phyloP scores from a whole-genome alignment of 2,797 vertebrate species.

The Micromesistius poutassou region DNA sequence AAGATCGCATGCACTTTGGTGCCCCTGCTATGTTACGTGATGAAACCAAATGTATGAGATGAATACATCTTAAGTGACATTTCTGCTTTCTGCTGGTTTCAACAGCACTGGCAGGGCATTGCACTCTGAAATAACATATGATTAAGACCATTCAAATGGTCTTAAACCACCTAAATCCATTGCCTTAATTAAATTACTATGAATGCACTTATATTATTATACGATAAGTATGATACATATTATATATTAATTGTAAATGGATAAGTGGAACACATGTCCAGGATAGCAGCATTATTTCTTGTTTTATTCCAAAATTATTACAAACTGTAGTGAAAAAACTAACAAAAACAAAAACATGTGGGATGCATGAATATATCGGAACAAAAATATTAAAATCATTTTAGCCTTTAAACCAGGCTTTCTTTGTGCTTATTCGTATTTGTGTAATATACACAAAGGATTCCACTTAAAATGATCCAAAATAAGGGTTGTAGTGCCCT shows the following conservation, averaged over 20 bases:
- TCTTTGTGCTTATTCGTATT: too few species aligned
- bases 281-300: too few species aligned
- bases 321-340: too few species aligned
- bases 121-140: neutral
- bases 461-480: neutral
- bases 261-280: neutral
- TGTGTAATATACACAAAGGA: neutral
- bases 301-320: too few species aligned
- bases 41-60: neutral
- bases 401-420: too few species aligned
- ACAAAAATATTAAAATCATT: too few species aligned
- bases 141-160: neutral
- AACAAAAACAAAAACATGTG: neutral
- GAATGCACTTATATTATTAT: neutral
- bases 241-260: neutral
- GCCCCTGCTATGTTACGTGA: neutral
- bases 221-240: neutral
- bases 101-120: neutral
- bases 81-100: neutral
- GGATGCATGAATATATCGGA: too few species aligned
- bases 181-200: neutral
- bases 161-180: too few species aligned
- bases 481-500: neutral
- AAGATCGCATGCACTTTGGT: neutral
- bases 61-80: neutral